Base-by-base conservation (phyloP, 2,113 vertebrate species). In the Orycteropus afer region DNA sequence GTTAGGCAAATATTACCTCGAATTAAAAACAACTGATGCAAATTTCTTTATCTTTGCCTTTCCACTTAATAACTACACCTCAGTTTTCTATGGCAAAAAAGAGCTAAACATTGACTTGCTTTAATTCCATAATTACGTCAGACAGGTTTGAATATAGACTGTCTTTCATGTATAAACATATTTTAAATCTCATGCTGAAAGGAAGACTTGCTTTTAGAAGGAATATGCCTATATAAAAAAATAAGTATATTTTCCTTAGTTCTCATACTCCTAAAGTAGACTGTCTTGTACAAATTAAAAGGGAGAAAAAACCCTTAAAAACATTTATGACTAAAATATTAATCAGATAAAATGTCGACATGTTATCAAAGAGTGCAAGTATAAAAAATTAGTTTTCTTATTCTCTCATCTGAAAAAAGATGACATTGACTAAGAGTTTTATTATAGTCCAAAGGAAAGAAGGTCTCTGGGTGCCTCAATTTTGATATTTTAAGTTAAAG, bases 401-500 rank as follows among this genome's bases (percentile, higher is more conserved):
- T 69, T 94, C 63, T 93, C 40, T 55, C 82, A 89, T 82, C 10
- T 59, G 18, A 13, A 74, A 80, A 76, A 93, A 55, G 59, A 55
- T 61, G 86, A 79, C 59, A 57, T 69, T 87, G 91, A 77, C 83
- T 92, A n/a, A 49, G 49, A 94, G 34, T 81, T 96, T 91, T 92
- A 88, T 45, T 84, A 86, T 61, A 42, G 82, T 77, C 63, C 76
- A 80, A 86, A 96, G 94, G 90, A 96, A 92, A 89, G 77, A 93
- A 89, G 71, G 34, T 23, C 65, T 92, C 63, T 34, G 57, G 74
- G 89, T 91, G 89, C 73, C 51, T 94, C 86, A 80, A 80, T 84
- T 83, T 74, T 86, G 87, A 37, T 90, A 92, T 96, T 96, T 90
- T 95, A 93, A 95, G 96, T 95, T 88, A 74, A 93, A 96, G 95